These are phyloP conservation scores for Fissipunctia ypsillon DNA, from an alignment of 2,888 invertebrate species.

Conservation along the genomic window DNA sequence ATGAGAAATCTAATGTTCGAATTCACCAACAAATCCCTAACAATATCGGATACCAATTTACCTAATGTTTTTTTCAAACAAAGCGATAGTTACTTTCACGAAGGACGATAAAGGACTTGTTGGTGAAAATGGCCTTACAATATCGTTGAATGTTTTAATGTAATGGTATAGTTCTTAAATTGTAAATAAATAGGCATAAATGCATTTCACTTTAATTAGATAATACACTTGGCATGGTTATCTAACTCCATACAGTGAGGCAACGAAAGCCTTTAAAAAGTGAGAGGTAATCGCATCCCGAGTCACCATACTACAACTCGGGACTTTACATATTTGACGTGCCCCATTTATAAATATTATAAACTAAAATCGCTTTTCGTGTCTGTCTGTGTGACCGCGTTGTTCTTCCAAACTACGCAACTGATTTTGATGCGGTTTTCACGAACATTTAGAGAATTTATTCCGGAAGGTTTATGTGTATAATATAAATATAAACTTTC, in stretches of 20 bases:
- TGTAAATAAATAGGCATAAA: slow-evolving; percentile 10
- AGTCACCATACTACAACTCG: not conserved
- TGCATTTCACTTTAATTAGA: slow-evolving; percentile 3
- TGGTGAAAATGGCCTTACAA: slow-evolving; percentile 37
- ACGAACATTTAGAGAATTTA: too few relatives aligned
- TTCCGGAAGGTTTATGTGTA: too few relatives aligned
- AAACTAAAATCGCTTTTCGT: too few relatives aligned
- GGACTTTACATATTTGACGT: not conserved
- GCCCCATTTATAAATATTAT: not conserved
- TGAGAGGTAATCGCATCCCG: too few relatives aligned
- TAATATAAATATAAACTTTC: too few relatives aligned
- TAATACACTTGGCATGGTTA: not conserved
- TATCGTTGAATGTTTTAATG: slow-evolving; percentile 14
- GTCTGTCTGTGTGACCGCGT: too few relatives aligned
- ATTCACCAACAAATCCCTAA: slow-evolving; percentile 29
- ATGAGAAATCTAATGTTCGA: not conserved
- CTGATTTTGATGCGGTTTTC: too few relatives aligned
- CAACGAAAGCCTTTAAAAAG: not conserved
- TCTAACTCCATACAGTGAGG: slow-evolving; percentile 8
- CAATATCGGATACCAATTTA: not conserved
- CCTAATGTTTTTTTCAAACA: not conserved
- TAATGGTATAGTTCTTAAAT: slow-evolving; percentile 6
- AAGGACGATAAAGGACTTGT: slow-evolving; percentile 1
- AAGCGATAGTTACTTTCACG: not conserved
- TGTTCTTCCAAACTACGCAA: too few relatives aligned